Base-by-base conservation (phyloP, 2,888 invertebrate genomes). In the Cephus sareptanus region DNA sequence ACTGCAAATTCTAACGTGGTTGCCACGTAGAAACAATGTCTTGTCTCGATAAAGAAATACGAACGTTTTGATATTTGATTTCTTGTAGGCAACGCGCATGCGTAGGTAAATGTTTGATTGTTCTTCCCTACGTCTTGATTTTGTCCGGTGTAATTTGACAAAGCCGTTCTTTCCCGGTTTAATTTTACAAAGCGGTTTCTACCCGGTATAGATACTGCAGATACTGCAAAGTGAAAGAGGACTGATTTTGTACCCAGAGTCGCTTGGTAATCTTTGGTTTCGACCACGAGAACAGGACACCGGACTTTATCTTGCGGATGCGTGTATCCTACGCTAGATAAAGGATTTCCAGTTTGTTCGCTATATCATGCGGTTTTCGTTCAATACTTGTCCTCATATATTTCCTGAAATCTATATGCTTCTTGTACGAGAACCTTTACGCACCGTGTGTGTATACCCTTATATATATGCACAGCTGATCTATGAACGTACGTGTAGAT, bases 261-360 rank as follows among this genome's bases (percentile, higher is more conserved):
- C 40, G 15, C 15, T 40, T 40, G 40, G 40, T 40, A 40, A 40
- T 40, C 15, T 40, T 40, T 40, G 15, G 15, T 40, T 1, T 6
- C 40, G 4, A 15, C 40, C 40, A 40, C 15, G 40, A 40, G 4
- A 40, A 40, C 40, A 79, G 80, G 81, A 78, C 74, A 69, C 23
- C 30, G n/a, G 31, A 35, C 73, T 75, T 82, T 85, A 85, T 85
- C 85, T 80, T 81, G 75, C 85, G 85, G 85, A 85, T 84, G 85
- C 79, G 71, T 78, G 77, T 79, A 82, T 85, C 85, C 81, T 82
- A n/a, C n/a, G 34, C 73, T 69, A 75, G 85, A 85, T 85, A 85
- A 82, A 80, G 73, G 33, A 71, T 35, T 74, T 74, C n/a, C 34
- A 33, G 33, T 30, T 70, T 9, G 70, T 33, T 33, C 70, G 70